Percentiles rank a stretch among this genome's conserved stretches.
Conservation (phyloP, 2,113 vertebrate genomes). For the Menidia beryllina region DNA sequence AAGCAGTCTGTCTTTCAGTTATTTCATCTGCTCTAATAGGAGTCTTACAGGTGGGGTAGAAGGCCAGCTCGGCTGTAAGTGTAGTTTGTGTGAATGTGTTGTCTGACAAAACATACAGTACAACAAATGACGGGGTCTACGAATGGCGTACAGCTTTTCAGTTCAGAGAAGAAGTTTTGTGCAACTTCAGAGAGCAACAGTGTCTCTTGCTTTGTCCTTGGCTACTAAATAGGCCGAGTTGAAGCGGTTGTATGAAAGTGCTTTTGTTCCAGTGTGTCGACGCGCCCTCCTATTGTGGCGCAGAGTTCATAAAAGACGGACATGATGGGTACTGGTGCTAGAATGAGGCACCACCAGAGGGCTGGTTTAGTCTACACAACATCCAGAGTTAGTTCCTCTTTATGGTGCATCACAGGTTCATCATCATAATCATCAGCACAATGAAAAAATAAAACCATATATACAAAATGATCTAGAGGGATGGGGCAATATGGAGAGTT, state of each 20-base stretch:
- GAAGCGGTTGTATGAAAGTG: slow-evolving; percentile 80
- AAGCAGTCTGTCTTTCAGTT: slow-evolving; percentile 88
- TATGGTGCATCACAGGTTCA: slow-evolving; percentile 78
- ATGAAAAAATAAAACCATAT: slow-evolving; percentile 81
- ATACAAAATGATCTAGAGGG: slow-evolving; percentile 86
- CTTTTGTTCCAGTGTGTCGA: slow-evolving; percentile 82
- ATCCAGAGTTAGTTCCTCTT: slow-evolving; percentile 48
- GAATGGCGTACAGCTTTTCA: slow-evolving; percentile 27
- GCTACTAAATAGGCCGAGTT: slow-evolving; percentile 55
- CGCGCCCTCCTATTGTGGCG: neutral
- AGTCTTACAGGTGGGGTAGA: slow-evolving; percentile 53
- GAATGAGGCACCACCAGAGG: slow-evolving; percentile 60
- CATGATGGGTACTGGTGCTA: slow-evolving; percentile 10
- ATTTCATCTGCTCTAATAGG: slow-evolving; percentile 81
- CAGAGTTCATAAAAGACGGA: slow-evolving; percentile 33
- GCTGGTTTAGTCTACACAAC: slow-evolving; percentile 47
- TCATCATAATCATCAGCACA: slow-evolving; percentile 83
- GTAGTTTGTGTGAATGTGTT: slow-evolving; percentile 32
- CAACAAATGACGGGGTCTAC: slow-evolving; percentile 49
- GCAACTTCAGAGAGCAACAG: slow-evolving; percentile 44
- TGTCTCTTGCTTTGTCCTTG: slow-evolving; percentile 58
- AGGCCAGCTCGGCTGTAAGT: slow-evolving; percentile 71
- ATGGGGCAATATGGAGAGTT: slow-evolving; percentile 69
- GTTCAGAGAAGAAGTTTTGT: slow-evolving; percentile 60
- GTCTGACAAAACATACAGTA: slow-evolving; percentile 61